These are phyloP conservation scores for Ceratosolen solmsi DNA, from an alignment of 1,140 invertebrate species.

Conservation along the genomic window DNA sequence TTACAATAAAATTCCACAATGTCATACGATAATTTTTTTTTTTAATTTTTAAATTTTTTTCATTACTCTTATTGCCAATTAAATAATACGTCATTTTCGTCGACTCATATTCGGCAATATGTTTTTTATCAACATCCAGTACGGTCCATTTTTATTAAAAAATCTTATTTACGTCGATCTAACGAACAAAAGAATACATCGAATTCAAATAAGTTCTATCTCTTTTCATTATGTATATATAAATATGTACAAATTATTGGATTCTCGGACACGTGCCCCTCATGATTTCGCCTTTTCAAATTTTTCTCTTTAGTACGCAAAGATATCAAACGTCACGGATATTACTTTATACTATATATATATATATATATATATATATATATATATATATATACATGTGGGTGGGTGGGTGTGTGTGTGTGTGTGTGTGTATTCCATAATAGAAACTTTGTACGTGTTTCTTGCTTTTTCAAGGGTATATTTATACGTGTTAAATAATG, in stretches of 20 bases:
- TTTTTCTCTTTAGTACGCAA: conserved; percentile 34
- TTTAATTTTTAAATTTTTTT: conserved; percentile 1
- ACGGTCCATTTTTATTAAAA: conserved; percentile 9
- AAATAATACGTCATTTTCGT: conserved; percentile 6
- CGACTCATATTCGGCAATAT: neutral
- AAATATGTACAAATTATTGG: conserved; percentile 48
- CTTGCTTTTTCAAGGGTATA: neutral
- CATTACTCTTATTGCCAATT: conserved; percentile 1
- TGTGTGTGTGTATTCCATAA: conserved; percentile 53
- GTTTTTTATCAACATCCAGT: conserved; percentile 32
- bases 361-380: too few species aligned
- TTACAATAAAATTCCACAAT: conserved; percentile 35
- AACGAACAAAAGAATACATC: conserved; percentile 35
- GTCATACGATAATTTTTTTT: neutral
- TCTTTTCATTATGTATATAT: conserved; percentile 38
- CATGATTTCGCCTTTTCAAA: conserved; percentile 37
- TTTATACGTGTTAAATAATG: neutral
- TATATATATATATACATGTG: too few species aligned
- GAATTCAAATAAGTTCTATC: conserved; percentile 28
- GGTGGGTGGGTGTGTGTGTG: too few species aligned
- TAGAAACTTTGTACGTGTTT: conserved; percentile 33
- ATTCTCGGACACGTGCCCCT: conserved; percentile 33
- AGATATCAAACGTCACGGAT: conserved; percentile 46
- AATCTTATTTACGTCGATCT: neutral
- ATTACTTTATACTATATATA: conserved; percentile 39